Percentiles rank a stretch among this genome's conserved stretches.
Evolutionary conservation across 2,888 invertebrate species (phyloP).

Genomic region (Lymantria dispar): DNA sequence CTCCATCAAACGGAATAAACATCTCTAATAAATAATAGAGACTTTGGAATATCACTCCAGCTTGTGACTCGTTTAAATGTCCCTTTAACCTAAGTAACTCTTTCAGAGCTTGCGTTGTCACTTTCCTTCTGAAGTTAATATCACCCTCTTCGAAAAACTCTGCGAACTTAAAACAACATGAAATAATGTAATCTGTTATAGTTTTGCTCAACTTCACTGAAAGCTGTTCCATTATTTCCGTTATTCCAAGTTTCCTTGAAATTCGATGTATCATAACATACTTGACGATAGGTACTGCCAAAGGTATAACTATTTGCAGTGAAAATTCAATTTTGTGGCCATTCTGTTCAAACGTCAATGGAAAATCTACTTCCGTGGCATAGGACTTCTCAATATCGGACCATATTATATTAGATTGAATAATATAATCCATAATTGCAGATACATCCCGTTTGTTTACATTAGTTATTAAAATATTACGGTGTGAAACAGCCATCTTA

Average conservation of each 20-base stretch:
- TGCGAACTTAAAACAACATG: constrained; percentile 28
- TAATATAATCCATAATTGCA: constrained; percentile 31
- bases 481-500: constrained; percentile 25
- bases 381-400: constrained; percentile 29
- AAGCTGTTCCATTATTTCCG: constrained; percentile 22
- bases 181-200: constrained; percentile 36
- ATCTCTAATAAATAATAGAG: constrained; percentile 40
- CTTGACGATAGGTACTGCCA: constrained; percentile 32
- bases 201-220: constrained; percentile 23
- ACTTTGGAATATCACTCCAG: constrained; percentile 40
- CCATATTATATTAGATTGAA: constrained; percentile 38
- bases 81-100: constrained; percentile 38
- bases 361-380: constrained; percentile 12
- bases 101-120: constrained; percentile 27
- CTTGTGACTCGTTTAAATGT: constrained; percentile 36
- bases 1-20: constrained; percentile 34
- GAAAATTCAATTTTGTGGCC: constrained; percentile 37
- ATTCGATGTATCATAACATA: constrained; percentile 13
- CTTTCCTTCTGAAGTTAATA: constrained; percentile 11
- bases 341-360: constrained; percentile 37
- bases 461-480: constrained; percentile 26
- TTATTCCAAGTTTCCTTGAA: constrained; percentile 1
- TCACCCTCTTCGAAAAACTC: constrained; percentile 21
- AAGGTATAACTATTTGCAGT: constrained; percentile 37
- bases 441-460: constrained; percentile 32